Evolutionary conservation across 2,888 invertebrate genomes (phyloP).

Genomic region (Gymnosoma rotundatum): DNA sequence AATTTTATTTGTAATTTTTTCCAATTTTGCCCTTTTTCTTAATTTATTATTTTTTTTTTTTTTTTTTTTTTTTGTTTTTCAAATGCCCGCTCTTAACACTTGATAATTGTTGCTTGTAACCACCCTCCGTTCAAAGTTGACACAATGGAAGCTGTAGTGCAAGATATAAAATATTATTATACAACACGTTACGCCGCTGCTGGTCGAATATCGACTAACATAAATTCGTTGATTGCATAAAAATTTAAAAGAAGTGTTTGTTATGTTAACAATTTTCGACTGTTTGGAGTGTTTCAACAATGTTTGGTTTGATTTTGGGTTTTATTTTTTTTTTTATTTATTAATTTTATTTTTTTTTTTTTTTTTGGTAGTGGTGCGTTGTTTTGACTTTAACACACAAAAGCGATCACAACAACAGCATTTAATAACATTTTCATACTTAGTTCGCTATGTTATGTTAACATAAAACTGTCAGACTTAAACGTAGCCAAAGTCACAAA

Average conservation of each 20-base stretch:
- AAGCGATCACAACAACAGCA: background rate
- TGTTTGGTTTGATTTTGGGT: conserved; percentile 67
- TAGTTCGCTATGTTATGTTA: conserved; percentile 24
- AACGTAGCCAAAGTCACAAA: background rate
- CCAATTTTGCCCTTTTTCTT: background rate
- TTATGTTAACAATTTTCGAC: conserved; percentile 76
- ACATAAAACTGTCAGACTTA: background rate
- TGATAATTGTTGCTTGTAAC: conserved; percentile 12
- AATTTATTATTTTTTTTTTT: background rate
- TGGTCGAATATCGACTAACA: conserved; percentile 80
- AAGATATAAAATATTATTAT: conserved; percentile 34
- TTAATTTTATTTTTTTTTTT: conserved; percentile 6
- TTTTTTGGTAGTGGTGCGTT: conserved; percentile 21
- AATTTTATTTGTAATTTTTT: background rate
- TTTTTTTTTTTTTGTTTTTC: background rate
- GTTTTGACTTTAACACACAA: conserved; percentile 30
- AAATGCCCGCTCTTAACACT: conserved; percentile 40
- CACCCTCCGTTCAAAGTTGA: conserved; percentile 34
- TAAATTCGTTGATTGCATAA: conserved; percentile 79
- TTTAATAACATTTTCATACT: conserved; percentile 38
- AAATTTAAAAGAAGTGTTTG: conserved; percentile 82
- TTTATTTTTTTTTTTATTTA: conserved; percentile 5
- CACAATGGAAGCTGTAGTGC: conserved; percentile 19
- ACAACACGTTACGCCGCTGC: conserved; percentile 75
- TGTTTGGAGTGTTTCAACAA: conserved; percentile 66